Evolutionary conservation across 2,888 invertebrate species (phyloP).

Genomic region (Epirrhoe alternata): DNA sequence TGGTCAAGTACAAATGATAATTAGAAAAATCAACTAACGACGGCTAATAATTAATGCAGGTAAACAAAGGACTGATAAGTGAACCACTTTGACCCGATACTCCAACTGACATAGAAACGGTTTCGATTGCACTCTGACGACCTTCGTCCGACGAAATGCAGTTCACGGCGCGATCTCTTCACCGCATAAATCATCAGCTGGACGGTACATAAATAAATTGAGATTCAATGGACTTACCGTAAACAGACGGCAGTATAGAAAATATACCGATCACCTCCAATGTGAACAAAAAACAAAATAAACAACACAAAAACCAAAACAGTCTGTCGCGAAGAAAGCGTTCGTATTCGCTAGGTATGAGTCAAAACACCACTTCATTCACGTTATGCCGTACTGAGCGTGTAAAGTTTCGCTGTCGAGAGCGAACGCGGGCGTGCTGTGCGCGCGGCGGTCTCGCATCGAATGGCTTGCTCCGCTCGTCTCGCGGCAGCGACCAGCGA

Average conservation of each 20-base stretch:
- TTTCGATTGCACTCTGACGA: slow-evolving; percentile 62
- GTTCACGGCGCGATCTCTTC: slow-evolving; percentile 69
- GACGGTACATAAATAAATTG: slow-evolving; percentile 70
- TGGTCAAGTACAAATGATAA: slow-evolving; percentile 31
- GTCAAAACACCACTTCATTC: slow-evolving; percentile 73
- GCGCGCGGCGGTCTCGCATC: slow-evolving; percentile 66
- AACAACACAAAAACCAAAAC: slow-evolving; percentile 78
- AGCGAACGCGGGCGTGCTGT: slow-evolving; percentile 64
- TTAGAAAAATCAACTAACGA: slow-evolving; percentile 43
- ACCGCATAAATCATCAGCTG: slow-evolving; percentile 72
- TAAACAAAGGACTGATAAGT: slow-evolving; percentile 52
- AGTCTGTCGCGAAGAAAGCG: slow-evolving; percentile 65
- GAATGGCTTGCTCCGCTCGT: slow-evolving; percentile 58
- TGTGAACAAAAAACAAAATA: slow-evolving; percentile 71
- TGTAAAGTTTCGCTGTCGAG: slow-evolving; percentile 70
- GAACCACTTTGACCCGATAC: slow-evolving; percentile 52
- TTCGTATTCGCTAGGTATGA: slow-evolving; percentile 58
- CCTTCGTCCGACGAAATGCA: slow-evolving; percentile 74
- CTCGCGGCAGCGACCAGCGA: slow-evolving; percentile 27
- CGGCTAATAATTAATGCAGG: slow-evolving; percentile 43
- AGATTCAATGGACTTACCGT: slow-evolving; percentile 78
- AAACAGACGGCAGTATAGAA: slow-evolving; percentile 74
- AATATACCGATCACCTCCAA: slow-evolving; percentile 79
- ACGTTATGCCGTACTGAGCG: slow-evolving; percentile 65
- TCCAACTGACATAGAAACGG: slow-evolving; percentile 65